Evolutionary conservation across 2,888 invertebrate species (phyloP).

Genomic region (Drosophila trichaetosa): DNA sequence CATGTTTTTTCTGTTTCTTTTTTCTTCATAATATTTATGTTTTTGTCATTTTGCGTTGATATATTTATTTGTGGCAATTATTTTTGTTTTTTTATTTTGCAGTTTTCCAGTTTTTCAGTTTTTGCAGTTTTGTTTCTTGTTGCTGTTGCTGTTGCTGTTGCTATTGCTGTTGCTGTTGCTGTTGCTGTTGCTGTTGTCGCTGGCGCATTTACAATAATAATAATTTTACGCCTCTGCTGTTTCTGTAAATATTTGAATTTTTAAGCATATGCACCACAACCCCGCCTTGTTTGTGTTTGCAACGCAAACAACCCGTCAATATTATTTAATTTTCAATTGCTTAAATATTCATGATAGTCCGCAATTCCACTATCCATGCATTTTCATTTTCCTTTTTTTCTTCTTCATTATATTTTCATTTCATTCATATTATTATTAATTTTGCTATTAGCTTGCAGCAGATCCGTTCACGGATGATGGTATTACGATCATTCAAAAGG

Average conservation of each 20-base stretch:
- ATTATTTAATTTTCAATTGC: slow-evolving; percentile 52
- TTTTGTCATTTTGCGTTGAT: slow-evolving; percentile 10
- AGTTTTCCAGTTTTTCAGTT: slow-evolving; percentile 9
- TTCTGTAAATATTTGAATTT: slow-evolving; percentile 75
- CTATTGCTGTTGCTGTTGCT: background rate
- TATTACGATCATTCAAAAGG: background rate
- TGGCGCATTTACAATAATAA: slow-evolving; percentile 69
- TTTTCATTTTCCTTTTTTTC: too few species aligned
- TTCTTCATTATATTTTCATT: background rate
- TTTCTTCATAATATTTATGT: slow-evolving; percentile 15
- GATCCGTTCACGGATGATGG: background rate
- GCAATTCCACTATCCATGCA: background rate
- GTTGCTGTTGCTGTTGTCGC: slow-evolving; percentile 28
- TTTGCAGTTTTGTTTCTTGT: slow-evolving; percentile 5
- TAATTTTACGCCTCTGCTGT: slow-evolving; percentile 66
- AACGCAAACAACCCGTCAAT: slow-evolving; percentile 47
- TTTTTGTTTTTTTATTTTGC: slow-evolving; percentile 37
- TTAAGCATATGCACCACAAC: slow-evolving; percentile 70
- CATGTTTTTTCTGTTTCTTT: slow-evolving; percentile 46
- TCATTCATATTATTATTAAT: background rate
- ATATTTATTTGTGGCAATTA: slow-evolving; percentile 46
- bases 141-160: too few species aligned
- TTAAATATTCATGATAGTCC: slow-evolving; percentile 11
- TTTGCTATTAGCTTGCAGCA: slow-evolving; percentile 14
- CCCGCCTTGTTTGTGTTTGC: slow-evolving; percentile 27